Evolutionary conservation across 2,113 vertebrate genomes (phyloP).

Genomic region (Poicephalus gulielmi): DNA sequence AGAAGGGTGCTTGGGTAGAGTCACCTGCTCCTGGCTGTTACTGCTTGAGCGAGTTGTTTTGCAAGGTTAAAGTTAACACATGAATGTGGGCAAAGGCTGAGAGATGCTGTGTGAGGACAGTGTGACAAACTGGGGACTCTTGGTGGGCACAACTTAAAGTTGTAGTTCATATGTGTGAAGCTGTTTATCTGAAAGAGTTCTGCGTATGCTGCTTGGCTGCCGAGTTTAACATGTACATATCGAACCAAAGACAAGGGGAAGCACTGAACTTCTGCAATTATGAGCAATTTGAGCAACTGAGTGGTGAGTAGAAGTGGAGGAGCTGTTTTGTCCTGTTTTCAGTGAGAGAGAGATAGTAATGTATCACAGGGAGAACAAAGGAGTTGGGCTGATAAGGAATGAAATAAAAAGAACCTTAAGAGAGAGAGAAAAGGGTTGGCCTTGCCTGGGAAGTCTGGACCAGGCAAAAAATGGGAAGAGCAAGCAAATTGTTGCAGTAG

Average conservation of each 20-base stretch:
- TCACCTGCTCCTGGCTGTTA: neutral
- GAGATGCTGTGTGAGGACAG: neutral
- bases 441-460: neutral
- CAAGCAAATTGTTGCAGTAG: neutral
- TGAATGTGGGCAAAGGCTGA: neutral
- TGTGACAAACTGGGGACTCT: neutral
- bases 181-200: neutral
- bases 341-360: neutral
- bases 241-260: neutral
- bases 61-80: neutral
- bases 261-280: neutral
- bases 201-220: neutral
- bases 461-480: neutral
- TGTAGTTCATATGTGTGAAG: neutral
- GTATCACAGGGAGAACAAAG: neutral
- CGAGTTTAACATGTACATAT: neutral
- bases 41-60: neutral
- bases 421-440: neutral
- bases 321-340: neutral
- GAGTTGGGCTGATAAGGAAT: neutral
- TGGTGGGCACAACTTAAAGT: neutral
- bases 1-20: neutral
- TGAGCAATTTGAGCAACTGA: neutral
- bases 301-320: accelerated
- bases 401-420: neutral